Evolutionary conservation across 1,140 invertebrate species (phyloP), one percentile per base, ranked within the genome.

Genomic region (Drosophila nannoptera): DNA sequence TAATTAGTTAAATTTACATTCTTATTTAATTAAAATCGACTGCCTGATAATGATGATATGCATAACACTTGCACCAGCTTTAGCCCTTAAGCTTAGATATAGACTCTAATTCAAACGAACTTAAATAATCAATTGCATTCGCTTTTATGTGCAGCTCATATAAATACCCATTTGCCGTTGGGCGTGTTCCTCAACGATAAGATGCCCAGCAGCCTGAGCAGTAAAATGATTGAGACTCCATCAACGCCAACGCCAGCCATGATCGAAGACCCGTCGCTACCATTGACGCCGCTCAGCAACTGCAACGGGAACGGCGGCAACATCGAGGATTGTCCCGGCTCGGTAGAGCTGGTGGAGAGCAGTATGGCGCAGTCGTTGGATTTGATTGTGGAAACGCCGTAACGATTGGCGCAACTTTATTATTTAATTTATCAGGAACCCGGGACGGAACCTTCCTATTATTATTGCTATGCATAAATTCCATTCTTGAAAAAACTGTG

Each of bases 101-200:
- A 46, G 35, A 49, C 38, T 68, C n/a, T 50, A 8, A 46, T 6
- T 3, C 1, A 33, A 52, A 31, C 5, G 14, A 9, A 12, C 38
- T 2, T 7, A 49, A n/a, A 33, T 49, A 55, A 62, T 29, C 63
- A 35, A 55, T 49, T 68, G 16, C 33, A 9, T 29, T 54, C 14
- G 0, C 29, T 65, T 56, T 40, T 50, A 8, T 42, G 45, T 45
- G 36, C 62, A 83, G 83, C 76, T n/a, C 83, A 87, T 49, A 78
- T 87, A 62, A 83, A 78, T 48, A 63, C 75, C 2, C 78, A 87
- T 50, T 53, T 83, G 55, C 83, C 78, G 7, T 11, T 78, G 65
- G 75, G 78, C 2, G 83, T 87, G 2, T 87, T 68, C 40, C 58
- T 78, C 7, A 76, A 65, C 50, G 65, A 71, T 14, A 63, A 82